Conservation (phyloP, 53 echinoderm and acorn worm genomes). For the Henricia sp. region DNA sequence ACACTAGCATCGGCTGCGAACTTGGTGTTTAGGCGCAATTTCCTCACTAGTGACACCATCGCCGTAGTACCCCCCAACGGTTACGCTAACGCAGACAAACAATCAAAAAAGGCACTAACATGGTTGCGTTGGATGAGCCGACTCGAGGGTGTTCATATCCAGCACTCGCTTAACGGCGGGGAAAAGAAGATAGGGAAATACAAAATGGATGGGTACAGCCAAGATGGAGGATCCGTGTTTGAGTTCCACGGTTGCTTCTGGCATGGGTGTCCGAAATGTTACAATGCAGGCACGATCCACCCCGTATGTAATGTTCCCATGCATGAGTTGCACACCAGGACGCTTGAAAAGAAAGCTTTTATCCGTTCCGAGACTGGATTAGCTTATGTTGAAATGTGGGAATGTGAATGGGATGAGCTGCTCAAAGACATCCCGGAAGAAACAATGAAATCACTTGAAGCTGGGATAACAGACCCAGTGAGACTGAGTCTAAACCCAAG, state of each 20-base stretch:
- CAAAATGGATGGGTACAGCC: constrained; percentile 54
- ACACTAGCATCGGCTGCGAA: constrained; percentile 78
- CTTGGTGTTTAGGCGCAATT: constrained; percentile 64
- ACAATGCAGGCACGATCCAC: constrained; percentile 14
- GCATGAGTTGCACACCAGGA: constrained; percentile 24
- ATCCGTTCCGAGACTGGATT: background rate
- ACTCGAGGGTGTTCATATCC: constrained; percentile 18
- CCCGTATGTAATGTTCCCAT: background rate
- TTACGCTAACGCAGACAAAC: constrained; percentile 37
- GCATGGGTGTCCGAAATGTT: constrained; percentile 68
- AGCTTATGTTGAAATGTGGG: constrained; percentile 56
- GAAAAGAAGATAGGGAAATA: constrained; percentile 52
- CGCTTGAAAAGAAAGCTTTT: background rate
- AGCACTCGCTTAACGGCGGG: constrained; percentile 50
- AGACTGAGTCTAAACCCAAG: background rate
- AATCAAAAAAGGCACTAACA: constrained; percentile 48
- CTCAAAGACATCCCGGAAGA: background rate
- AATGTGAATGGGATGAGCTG: constrained; percentile 31
- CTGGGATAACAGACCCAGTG: background rate
- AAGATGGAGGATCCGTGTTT: constrained; percentile 20
- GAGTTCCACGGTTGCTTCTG: constrained; percentile 59
- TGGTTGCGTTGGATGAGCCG: constrained; percentile 47
- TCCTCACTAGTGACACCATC: constrained; percentile 48
- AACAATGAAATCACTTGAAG: background rate
- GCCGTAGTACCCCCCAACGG: constrained; percentile 58